These are phyloP conservation scores for Desoria tigrina DNA, from an alignment of 2,888 invertebrate species.

Conservation along the genomic window DNA sequence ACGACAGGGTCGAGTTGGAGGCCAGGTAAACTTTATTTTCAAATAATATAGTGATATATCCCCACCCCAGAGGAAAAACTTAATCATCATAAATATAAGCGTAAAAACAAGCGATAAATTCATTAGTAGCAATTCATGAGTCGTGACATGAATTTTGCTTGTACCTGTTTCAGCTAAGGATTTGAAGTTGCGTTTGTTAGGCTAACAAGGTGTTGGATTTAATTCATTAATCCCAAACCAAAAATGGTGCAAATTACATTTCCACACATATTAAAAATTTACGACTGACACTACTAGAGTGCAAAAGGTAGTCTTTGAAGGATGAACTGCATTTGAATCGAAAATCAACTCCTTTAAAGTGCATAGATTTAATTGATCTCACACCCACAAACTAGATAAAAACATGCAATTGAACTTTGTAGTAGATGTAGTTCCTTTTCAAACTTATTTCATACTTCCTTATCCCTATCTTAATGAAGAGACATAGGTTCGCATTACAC, in stretches of 20 bases:
- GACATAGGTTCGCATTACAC: no score
- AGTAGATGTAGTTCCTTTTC: no score
- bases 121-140: no score
- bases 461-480: no score
- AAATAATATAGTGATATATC: background rate
- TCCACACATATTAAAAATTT: constrained; percentile 1
- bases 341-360: constrained; percentile 11
- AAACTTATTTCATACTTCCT: no score
- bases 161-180: no score
- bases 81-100: no score
- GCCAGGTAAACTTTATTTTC: constrained; percentile 55
- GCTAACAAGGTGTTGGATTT: constrained; percentile 4
- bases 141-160: no score
- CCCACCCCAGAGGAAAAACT: no score
- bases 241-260: constrained; percentile 8
- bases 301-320: constrained; percentile 3
- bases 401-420: background rate
- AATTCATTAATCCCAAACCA: constrained; percentile 4
- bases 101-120: no score
- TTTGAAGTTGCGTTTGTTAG: constrained; percentile 1
- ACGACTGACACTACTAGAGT: constrained; percentile 11
- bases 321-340: background rate
- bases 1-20: constrained; percentile 58
- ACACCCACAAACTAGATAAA: background rate
- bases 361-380: constrained; percentile 8